These are phyloP conservation scores for Cheilosia variabilis DNA, from an alignment of 2,888 invertebrate species.

Conservation along the genomic window DNA sequence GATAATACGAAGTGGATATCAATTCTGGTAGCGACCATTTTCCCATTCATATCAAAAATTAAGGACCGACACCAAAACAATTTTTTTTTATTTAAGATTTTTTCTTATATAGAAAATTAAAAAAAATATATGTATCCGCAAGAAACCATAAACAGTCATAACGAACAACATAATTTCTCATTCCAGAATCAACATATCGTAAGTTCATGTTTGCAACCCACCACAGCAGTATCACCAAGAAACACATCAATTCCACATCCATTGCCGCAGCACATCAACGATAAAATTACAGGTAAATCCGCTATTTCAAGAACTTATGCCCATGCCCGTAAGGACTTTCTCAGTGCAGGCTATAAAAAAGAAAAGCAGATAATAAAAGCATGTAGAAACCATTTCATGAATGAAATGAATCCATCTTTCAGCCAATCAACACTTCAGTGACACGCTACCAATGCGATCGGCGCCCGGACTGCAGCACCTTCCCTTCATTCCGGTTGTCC, in stretches of 20 bases:
- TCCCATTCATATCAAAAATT: too few species aligned
- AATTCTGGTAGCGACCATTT: too few species aligned
- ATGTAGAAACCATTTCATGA: constrained; percentile 35
- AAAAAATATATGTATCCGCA: too few species aligned
- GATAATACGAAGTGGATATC: too few species aligned
- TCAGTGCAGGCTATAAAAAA: constrained; percentile 32
- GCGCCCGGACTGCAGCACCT: constrained; percentile 77
- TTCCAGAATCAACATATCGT: constrained; percentile 79
- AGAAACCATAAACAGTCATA: too few species aligned
- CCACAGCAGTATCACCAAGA: constrained; percentile 80
- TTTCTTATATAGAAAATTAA: too few species aligned
- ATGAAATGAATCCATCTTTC: constrained; percentile 57
- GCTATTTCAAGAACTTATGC: constrained; percentile 12
- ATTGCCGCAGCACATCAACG: constrained; percentile 82
- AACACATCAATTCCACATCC: constrained; percentile 84
- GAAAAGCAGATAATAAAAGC: constrained; percentile 44
- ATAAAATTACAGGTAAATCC: constrained; percentile 77
- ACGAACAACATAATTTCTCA: not conserved
- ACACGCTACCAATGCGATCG: constrained; percentile 77
- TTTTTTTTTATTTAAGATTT: too few species aligned
- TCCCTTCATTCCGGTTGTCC: constrained; percentile 77
- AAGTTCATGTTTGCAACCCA: constrained; percentile 81
- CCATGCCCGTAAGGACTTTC: constrained; percentile 7
- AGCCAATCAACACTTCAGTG: constrained; percentile 71
- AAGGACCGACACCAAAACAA: not conserved